Conservation (phyloP, 2,113 vertebrate genomes). For the Calidris pygmaea region DNA sequence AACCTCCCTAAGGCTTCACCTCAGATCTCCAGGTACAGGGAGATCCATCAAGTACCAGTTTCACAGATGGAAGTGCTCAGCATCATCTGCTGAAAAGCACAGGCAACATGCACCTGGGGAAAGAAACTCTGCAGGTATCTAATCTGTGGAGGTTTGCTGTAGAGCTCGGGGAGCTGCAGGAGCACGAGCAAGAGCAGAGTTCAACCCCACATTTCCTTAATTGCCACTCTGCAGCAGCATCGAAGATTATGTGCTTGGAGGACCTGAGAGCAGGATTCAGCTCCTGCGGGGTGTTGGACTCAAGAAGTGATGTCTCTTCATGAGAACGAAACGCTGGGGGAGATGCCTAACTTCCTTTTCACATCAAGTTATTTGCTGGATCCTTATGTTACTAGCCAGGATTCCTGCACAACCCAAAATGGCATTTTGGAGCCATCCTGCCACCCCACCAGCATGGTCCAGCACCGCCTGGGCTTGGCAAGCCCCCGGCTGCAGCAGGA, state of each 20-base stretch:
- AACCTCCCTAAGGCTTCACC: background rate
- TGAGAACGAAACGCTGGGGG: fast-evolving
- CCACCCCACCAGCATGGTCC: fast-evolving
- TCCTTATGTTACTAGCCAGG: background rate
- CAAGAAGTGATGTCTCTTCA: background rate
- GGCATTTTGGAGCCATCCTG: background rate
- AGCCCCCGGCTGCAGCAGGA: background rate
- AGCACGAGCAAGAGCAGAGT: background rate
- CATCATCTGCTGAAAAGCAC: background rate
- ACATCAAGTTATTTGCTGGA: background rate
- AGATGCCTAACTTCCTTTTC: background rate
- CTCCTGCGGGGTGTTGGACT: background rate
- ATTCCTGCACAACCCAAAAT: background rate
- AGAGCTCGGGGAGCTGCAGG: background rate
- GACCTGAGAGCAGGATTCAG: background rate
- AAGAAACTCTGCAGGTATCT: background rate
- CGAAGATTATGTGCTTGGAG: background rate
- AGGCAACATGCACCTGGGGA: background rate
- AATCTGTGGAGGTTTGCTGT: background rate
- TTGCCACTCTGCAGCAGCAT: background rate
- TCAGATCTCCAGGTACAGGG: background rate
- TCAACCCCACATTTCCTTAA: fast-evolving
- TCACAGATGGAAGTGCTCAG: background rate
- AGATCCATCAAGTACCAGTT: background rate
- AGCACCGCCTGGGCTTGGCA: fast-evolving